Percentiles rank a stretch among this genome's conserved stretches.
Evolutionary conservation across 2,113 vertebrate species (phyloP).

Genomic region (Microcebus tavaratra): DNA sequence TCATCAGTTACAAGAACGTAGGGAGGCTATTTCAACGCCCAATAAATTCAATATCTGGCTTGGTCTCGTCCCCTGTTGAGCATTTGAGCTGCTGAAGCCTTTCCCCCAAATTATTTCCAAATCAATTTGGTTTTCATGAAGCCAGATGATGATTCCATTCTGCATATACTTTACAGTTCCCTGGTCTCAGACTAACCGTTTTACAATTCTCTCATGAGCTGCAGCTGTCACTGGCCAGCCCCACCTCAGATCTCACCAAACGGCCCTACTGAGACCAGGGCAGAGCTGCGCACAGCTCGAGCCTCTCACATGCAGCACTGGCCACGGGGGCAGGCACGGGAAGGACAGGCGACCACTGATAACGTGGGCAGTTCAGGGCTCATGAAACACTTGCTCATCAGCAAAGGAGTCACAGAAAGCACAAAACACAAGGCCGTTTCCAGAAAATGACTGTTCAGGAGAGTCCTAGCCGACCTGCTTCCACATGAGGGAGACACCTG

Average conservation of each 20-base stretch:
- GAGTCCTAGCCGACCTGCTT: neutral
- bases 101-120: neutral
- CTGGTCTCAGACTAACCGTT: slow-evolving; percentile 37
- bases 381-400: neutral
- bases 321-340: neutral
- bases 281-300: neutral
- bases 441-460: neutral
- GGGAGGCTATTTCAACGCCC: neutral
- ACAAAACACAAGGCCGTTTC: neutral
- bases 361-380: neutral
- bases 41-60: neutral
- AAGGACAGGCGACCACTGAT: neutral
- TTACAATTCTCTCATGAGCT: neutral
- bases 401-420: neutral
- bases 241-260: slow-evolving; percentile 12
- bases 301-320: rapidly evolving
- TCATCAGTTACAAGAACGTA: rapidly evolving
- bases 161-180: neutral
- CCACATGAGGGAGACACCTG: neutral
- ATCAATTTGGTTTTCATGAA: neutral
- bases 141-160: neutral
- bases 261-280: neutral
- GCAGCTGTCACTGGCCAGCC: neutral
- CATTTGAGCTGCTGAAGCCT: neutral
- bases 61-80: neutral